These are phyloP conservation scores for Eulithis testata DNA, from an alignment of 2,888 invertebrate genomes.

Conservation along the genomic window DNA sequence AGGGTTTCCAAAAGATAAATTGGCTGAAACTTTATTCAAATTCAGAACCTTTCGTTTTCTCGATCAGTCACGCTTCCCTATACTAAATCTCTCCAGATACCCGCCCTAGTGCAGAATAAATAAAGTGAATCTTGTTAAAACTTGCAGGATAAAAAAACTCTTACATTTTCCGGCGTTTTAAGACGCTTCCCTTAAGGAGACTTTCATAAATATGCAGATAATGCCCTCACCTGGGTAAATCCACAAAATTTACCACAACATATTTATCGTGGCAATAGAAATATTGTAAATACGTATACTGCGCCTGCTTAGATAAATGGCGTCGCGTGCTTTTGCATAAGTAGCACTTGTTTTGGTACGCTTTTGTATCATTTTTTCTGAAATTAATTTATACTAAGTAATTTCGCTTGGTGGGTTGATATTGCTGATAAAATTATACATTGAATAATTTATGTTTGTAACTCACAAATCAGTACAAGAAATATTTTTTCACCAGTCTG, in stretches of 20 bases:
- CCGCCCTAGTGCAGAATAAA: constrained; percentile 78
- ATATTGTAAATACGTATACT: constrained; percentile 79
- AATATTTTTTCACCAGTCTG: too few species aligned
- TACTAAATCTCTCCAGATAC: constrained; percentile 74
- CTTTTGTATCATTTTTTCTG: constrained; percentile 16
- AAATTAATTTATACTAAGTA: constrained; percentile 18
- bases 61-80: constrained; percentile 78
- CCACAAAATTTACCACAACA: constrained; percentile 76
- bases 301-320: constrained; percentile 68
- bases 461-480: too few species aligned
- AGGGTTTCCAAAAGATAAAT: constrained; percentile 16
- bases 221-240: constrained; percentile 81
- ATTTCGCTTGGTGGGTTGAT: constrained; percentile 8
- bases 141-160: constrained; percentile 70
- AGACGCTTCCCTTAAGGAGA: constrained; percentile 77
- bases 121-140: constrained; percentile 83
- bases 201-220: constrained; percentile 83
- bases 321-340: constrained; percentile 78
- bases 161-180: constrained; percentile 77
- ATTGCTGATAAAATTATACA: constrained; percentile 8
- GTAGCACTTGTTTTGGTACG: constrained; percentile 60
- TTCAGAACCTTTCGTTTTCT: constrained; percentile 48
- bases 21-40: constrained; percentile 31
- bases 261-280: constrained; percentile 80
- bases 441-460: background rate